phyloP scores from a whole-genome alignment of 2,113 vertebrate species.

The Girardinichthys multiradiatus region DNA sequence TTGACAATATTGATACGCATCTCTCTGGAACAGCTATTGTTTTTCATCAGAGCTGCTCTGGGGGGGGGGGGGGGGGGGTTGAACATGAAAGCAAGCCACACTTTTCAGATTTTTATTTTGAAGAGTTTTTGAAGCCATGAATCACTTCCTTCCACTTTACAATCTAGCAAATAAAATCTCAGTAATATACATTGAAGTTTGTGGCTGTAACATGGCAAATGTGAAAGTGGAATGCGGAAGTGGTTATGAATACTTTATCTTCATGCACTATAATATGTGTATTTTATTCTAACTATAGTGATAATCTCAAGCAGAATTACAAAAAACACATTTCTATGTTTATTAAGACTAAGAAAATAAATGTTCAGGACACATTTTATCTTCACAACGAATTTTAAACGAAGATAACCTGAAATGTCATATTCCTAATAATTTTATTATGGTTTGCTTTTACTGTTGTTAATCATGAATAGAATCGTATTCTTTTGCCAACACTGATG shows the following conservation, averaged over 20 bases:
- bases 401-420: not conserved
- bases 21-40: too few relatives aligned
- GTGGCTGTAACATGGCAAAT: not conserved
- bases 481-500: not conserved
- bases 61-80: too few relatives aligned
- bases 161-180: not conserved
- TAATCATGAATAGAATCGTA: not conserved
- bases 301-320: not conserved
- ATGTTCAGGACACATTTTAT: constrained; percentile 43
- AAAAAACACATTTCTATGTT: constrained; percentile 44
- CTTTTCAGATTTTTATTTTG: not conserved
- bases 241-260: too few relatives aligned
- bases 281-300: constrained; percentile 1
- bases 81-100: not conserved
- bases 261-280: not conserved
- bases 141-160: not conserved
- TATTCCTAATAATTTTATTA: not conserved
- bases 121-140: not conserved
- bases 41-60: too few relatives aligned
- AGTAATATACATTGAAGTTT: not conserved
- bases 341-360: constrained; percentile 56
- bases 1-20: too few relatives aligned
- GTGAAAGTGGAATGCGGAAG: too few relatives aligned
- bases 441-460: not conserved
- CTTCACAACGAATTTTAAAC: constrained; percentile 19